phyloP scores from a whole-genome alignment of 2,797 vertebrate species.

The Coendou prehensilis region DNA sequence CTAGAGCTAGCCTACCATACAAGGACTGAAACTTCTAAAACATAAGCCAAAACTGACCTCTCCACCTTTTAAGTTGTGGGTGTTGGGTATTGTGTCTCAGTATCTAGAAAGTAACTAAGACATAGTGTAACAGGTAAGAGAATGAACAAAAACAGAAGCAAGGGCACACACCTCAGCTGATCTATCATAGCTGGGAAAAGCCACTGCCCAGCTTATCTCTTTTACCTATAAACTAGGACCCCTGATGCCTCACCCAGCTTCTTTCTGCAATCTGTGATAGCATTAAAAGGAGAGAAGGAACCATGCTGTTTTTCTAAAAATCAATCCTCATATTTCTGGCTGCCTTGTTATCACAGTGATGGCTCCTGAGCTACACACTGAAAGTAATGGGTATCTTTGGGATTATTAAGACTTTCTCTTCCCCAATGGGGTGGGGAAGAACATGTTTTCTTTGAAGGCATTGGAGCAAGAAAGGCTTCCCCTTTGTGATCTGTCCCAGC shows the following conservation, averaged over 20 bases:
- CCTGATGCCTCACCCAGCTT: background rate
- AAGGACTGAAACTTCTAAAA: background rate
- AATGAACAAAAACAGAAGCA: background rate
- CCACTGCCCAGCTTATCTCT: background rate
- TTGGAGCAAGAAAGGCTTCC: background rate
- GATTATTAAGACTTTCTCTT: background rate
- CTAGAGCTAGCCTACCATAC: background rate
- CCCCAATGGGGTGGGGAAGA: background rate
- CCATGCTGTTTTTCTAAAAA: background rate
- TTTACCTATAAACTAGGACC: background rate
- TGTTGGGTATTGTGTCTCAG: background rate
- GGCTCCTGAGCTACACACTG: background rate
- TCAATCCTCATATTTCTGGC: background rate
- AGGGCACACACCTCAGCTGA: background rate
- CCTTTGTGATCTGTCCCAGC: background rate
- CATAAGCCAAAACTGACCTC: background rate
- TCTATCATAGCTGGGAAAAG: background rate
- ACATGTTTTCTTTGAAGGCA: background rate
- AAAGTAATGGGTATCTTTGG: slow-evolving; percentile 27
- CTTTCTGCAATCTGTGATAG: background rate
- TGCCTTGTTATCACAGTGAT: background rate
- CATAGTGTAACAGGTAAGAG: background rate
- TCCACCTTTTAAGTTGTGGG: background rate
- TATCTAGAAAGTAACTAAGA: background rate
- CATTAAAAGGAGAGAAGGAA: background rate